Conservation (phyloP, 23 tunicate species). For the Clavelina lepadiformis region DNA sequence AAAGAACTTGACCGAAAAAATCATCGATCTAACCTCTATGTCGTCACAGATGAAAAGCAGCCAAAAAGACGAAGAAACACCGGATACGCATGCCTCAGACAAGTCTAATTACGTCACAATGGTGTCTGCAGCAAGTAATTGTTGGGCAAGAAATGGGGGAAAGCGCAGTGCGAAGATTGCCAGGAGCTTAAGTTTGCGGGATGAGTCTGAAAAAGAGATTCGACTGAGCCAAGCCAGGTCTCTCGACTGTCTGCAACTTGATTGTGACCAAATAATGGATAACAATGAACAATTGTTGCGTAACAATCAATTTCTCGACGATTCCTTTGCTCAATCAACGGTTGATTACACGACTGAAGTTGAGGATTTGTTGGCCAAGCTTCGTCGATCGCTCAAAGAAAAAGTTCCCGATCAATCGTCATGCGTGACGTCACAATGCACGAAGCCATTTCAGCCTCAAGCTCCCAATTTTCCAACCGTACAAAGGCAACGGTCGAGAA, state of each 20-base stretch:
- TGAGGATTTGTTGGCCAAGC: conserved; percentile 37
- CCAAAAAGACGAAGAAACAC: neutral
- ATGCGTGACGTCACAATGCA: neutral
- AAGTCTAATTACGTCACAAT: conserved; percentile 54
- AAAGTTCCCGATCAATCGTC: neutral
- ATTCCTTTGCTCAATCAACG: conserved; percentile 6
- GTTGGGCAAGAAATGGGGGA: too few species aligned
- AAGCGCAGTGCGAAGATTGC: too few species aligned
- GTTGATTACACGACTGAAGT: conserved; percentile 45
- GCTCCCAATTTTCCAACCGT: neutral
- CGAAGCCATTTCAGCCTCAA: neutral
- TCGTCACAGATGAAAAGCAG: neutral
- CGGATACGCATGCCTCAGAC: neutral
- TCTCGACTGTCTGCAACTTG: too few species aligned
- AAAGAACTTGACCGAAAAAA: conserved; percentile 10
- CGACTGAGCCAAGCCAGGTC: too few species aligned
- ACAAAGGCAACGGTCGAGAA: conserved; percentile 6
- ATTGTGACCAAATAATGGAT: neutral
- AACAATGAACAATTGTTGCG: too few species aligned
- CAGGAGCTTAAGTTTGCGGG: too few species aligned
- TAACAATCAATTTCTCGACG: too few species aligned
- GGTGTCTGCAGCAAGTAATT: too few species aligned
- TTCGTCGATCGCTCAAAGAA: conserved; percentile 34
- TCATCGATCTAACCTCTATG: conserved; percentile 15
- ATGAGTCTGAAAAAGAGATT: too few species aligned